These are phyloP conservation scores for Drosophila serrata DNA, from an alignment of 1,140 invertebrate species.

Conservation along the genomic window DNA sequence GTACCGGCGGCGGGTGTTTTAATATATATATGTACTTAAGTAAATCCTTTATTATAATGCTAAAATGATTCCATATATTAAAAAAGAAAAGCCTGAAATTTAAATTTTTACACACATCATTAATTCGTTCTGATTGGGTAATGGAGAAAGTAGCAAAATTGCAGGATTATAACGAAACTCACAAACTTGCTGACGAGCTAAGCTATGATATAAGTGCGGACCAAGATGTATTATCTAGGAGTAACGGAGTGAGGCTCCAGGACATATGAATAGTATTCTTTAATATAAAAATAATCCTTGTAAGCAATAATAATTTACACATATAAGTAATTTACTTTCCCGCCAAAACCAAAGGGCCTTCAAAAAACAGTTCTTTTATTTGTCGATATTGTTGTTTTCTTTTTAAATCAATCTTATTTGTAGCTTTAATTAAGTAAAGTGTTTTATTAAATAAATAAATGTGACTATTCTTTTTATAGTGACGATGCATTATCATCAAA, in stretches of 20 bases:
- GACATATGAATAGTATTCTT: neutral
- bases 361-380: conserved; percentile 50
- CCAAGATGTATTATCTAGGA: conserved; percentile 14
- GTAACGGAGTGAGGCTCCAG: neutral
- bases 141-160: neutral
- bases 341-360: conserved; percentile 6
- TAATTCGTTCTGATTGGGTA: conserved; percentile 35
- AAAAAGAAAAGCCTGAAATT: conserved; percentile 47
- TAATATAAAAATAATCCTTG: neutral
- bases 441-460: conserved; percentile 50
- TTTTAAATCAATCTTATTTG: conserved; percentile 42
- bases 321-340: conserved; percentile 3
- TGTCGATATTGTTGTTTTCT: conserved; percentile 37
- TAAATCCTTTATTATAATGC: conserved; percentile 41
- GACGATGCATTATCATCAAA: conserved; percentile 19
- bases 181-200: conserved; percentile 3
- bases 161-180: neutral
- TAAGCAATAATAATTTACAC: neutral
- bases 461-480: conserved; percentile 37
- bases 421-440: conserved; percentile 44
- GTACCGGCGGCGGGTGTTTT: conserved; percentile 25
- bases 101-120: conserved; percentile 29
- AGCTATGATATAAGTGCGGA: conserved; percentile 16
- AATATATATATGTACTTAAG: conserved; percentile 24
- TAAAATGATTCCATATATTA: conserved; percentile 46